Evolutionary conservation across 1,140 invertebrate genomes (phyloP), one percentile per base, ranked within the genome.

Genomic region (Nilaparvata lugens): DNA sequence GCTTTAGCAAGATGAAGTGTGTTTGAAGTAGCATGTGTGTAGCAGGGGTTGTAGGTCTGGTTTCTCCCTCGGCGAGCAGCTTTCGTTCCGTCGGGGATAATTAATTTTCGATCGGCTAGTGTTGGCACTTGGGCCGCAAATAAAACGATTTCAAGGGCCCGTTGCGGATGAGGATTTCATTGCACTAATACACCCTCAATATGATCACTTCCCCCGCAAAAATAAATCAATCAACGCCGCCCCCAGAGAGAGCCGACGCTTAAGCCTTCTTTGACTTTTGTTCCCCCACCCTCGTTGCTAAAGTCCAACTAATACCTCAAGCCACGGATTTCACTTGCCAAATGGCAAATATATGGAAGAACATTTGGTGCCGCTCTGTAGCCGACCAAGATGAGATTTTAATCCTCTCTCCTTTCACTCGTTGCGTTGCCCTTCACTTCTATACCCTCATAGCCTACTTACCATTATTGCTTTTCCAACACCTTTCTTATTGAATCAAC

Each of bases 81-180:
- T 59, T 58, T 25, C 23, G 53, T 61, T 60, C 61, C 63, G 59
- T 60, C 48, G 60, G 63, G 66, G 66, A 67, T 67, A 67, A 67
- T 67, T 67, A 67, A 67, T 66, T 67, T 64, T 64, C 66, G 65
- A 67, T 66, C 63, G 66, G 62, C 61, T 63, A 66, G 62, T 63
- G 64, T 66, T 67, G 62, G 56, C 66, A 64, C 65, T 62, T 61
- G 60, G 43, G 57, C 66, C 64, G 58, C 64, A 66, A 66, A 64
- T 66, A 66, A 35, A 35, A 35, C 31, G 31, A 35, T 35, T 35
- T 35, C 31, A 35, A 35, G 31, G 31, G 31, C 31, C 31, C 2
- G 31, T 1, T 11, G 45, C 45, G 14, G 21, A 48, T 7, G 45
- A 48, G 45, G 45, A 48, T 48, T 48, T 48, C 45, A 23, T 48